A percentile compares a stretch with the other conserved stretches of the same genome.
Evolutionary conservation across 2,888 invertebrate species (phyloP).

Genomic region (Tipula confusa): DNA sequence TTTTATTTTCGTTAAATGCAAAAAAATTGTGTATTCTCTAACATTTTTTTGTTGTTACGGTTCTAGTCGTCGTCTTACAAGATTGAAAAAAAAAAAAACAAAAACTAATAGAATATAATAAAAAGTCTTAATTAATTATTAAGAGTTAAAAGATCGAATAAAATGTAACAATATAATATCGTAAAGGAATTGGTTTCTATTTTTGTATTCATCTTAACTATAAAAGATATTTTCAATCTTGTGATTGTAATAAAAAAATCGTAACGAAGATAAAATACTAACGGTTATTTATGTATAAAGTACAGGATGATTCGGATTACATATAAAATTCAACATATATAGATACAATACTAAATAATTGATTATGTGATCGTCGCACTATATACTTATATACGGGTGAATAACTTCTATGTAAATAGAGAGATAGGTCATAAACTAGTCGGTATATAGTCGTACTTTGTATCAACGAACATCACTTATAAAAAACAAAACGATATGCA

Average conservation of each 20-base stretch:
- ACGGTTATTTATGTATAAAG: neutral
- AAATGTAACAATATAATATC: neutral
- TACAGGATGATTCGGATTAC: neutral
- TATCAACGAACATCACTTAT: neutral
- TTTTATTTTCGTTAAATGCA: neutral
- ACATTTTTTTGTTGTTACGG: neutral
- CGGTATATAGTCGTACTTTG: too few species aligned
- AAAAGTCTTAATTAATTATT: conserved; percentile 25
- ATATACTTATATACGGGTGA: too few species aligned
- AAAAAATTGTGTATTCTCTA: neutral
- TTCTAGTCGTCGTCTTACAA: neutral
- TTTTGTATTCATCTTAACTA: neutral
- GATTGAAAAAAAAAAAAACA: too few species aligned
- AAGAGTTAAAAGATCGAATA: neutral
- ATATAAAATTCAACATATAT: too few species aligned
- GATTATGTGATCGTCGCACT: too few species aligned
- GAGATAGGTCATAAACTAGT: too few species aligned
- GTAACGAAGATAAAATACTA: neutral
- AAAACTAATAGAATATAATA: neutral
- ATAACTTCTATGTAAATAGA: too few species aligned
- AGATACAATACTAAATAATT: too few species aligned
- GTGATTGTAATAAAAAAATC: neutral
- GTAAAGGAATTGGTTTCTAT: neutral
- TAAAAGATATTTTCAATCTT: neutral
- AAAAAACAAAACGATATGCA: neutral